phyloP scores from a whole-genome alignment of 2,797 vertebrate genomes.

The Atherinosoma microstoma region DNA sequence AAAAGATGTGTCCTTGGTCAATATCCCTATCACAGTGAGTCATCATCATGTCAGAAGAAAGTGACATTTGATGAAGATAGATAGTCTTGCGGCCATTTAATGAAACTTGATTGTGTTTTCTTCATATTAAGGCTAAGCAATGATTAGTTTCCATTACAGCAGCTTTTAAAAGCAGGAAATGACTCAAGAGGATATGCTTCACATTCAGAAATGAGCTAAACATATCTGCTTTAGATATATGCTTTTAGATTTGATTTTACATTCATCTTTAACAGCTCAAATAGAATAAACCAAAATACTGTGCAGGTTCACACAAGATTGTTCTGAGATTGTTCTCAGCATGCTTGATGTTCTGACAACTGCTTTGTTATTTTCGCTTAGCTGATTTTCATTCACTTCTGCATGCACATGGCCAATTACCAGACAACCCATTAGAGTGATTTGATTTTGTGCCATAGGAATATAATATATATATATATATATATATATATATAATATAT shows the following conservation, averaged over 20 bases:
- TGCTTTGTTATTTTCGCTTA: constrained; percentile 26
- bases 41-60: constrained; percentile 9
- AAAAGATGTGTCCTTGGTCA: constrained; percentile 27
- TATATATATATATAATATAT: too few species aligned
- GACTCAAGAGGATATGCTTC: neutral
- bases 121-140: constrained; percentile 16
- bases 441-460: neutral
- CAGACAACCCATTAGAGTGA: neutral
- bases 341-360: neutral
- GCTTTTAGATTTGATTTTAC: neutral
- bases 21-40: constrained; percentile 11
- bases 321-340: neutral
- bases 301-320: neutral
- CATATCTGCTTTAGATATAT: neutral
- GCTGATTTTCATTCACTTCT: constrained; percentile 54
- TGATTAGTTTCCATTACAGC: constrained; percentile 4
- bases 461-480: neutral
- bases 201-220: neutral
- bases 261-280: too few species aligned
- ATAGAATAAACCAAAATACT: neutral
- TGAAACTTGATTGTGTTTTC: constrained; percentile 17
- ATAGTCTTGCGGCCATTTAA: constrained; percentile 17
- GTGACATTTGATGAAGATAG: constrained; percentile 7
- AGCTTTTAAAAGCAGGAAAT: neutral
- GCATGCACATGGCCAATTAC: constrained; percentile 27